Evolutionary conservation across 1,140 invertebrate species (phyloP).

Genomic region (Chymomyza costata): DNA sequence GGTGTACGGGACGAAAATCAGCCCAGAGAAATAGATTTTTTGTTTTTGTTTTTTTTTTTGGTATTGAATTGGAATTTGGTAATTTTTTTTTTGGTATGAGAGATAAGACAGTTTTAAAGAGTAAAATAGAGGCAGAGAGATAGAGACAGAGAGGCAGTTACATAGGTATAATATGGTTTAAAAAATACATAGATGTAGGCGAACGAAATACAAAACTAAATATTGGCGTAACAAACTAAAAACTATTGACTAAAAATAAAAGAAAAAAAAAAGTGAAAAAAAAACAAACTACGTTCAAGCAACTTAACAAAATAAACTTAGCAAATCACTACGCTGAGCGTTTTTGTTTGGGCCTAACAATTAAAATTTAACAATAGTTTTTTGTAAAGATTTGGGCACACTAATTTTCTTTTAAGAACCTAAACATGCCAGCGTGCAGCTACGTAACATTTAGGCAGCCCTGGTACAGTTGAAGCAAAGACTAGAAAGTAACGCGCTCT

Average conservation of each 20-base stretch:
- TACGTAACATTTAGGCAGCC: too few relatives aligned
- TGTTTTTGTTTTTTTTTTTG: conserved; percentile 36
- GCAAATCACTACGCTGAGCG: conserved; percentile 4
- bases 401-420: too few relatives aligned
- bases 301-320: conserved; percentile 47
- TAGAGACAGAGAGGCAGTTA: conserved; percentile 16
- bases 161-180: conserved; percentile 38
- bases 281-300: conserved; percentile 63
- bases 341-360: conserved; percentile 2
- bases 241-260: conserved; percentile 29
- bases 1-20: conserved; percentile 74
- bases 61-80: conserved; percentile 36
- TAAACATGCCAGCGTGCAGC: conserved; percentile 70
- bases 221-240: conserved; percentile 47
- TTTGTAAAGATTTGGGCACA: not conserved
- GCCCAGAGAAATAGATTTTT: conserved; percentile 72
- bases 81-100: conserved; percentile 40
- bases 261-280: conserved; percentile 22
- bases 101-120: conserved; percentile 42
- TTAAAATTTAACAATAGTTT: not conserved
- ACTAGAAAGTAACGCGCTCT: too few relatives aligned
- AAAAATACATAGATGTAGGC: conserved; percentile 37
- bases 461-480: too few relatives aligned
- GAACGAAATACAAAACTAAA: conserved; percentile 32
- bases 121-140: conserved; percentile 25